Evolutionary conservation across 2,888 invertebrate species (phyloP), one percentile per base, ranked within the genome.

Genomic region (Amorpha juglandis): DNA sequence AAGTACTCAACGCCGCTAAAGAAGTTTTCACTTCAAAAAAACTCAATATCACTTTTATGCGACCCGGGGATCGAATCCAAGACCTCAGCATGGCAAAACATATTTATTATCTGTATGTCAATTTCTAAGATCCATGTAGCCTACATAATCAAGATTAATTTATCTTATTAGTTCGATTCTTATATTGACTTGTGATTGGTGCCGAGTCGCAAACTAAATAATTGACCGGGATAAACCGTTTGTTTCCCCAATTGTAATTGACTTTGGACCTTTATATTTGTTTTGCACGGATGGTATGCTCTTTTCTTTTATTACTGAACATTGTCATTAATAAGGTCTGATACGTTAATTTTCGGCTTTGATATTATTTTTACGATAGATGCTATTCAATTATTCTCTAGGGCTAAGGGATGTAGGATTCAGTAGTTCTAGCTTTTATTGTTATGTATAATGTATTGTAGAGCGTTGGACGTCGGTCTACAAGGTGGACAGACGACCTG

Each of bases 191-290:
- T 68, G 70, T 70, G 72, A 74, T 78, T 76, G 71, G 67, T 73
- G 74, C 71, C 75, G 58, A 58, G 58, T 77, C 76, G 77, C 77
- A 73, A 84, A 82, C 82, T 80, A 85, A 80, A 83, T 83, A 84
- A 82, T 85, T 83, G 84, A 81, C 78, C 78, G 74, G 77, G 79
- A 78, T 80, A 82, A 81, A 82, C 81, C 79, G 82, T 87, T 81
- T 82, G 78, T 71, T 67, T 74, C 79, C 58, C 58, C 19, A 42
- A 58, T 58, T 78, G 80, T 84, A 86, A 87, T 86, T 86, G 82
- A 77, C 78, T 83, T 80, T 74, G 73, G 74, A 72, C 73, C 70
- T 66, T 69, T 70, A 63, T 79, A 77, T 80, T 82, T 83, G 79
- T 83, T 83, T 77, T 71, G 69, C 68, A 69, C 65, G 72, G 71